Evolutionary conservation across 2,797 vertebrate species (phyloP).

Genomic region (Tangara arthus): DNA sequence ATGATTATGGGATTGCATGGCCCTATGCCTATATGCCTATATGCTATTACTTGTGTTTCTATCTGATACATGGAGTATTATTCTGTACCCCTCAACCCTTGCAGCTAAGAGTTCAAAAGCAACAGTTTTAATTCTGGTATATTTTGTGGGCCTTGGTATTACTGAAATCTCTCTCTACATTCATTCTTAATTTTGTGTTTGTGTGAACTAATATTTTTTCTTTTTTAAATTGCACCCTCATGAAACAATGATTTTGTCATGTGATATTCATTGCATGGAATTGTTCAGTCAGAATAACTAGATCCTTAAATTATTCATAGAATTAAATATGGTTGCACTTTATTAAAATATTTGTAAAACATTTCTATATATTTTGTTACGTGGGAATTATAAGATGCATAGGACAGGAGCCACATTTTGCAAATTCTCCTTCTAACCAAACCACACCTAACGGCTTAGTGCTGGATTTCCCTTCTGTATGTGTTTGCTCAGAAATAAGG

Average conservation of each 20-base stretch:
- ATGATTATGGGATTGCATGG: no score
- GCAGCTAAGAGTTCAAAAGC: neutral
- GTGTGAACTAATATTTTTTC: neutral
- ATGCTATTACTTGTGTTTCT: neutral
- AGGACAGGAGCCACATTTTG: neutral
- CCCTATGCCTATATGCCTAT: neutral
- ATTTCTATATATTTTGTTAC: neutral
- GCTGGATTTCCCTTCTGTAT: neutral
- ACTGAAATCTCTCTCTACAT: neutral
- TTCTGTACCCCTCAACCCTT: neutral
- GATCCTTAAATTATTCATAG: neutral
- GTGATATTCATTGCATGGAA: neutral
- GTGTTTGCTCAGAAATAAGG: neutral
- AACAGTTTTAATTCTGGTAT: neutral
- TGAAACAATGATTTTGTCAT: neutral
- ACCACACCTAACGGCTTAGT: neutral
- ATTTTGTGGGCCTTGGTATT: neutral
- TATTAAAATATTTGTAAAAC: neutral
- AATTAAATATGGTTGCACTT: neutral
- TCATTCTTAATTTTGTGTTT: neutral
- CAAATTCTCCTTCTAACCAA: neutral
- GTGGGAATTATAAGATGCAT: fast-evolving
- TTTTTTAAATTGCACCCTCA: neutral
- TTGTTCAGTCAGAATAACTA: neutral
- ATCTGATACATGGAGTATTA: neutral